Evolutionary conservation across 2,888 invertebrate species (phyloP).

Genomic region (Eupeodes luniger): DNA sequence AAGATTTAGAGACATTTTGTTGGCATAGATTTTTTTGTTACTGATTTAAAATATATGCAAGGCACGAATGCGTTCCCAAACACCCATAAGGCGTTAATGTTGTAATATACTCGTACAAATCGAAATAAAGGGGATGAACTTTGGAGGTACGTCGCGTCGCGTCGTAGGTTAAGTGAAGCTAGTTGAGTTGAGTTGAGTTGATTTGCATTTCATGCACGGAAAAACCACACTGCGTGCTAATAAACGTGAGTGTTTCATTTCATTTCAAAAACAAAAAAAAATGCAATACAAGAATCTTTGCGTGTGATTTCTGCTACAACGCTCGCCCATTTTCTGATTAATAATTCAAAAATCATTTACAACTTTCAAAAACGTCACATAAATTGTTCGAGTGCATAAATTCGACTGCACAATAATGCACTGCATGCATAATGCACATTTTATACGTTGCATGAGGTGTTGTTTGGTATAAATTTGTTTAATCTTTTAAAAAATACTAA

Average conservation of each 20-base stretch:
- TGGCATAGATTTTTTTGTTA: conserved; percentile 5
- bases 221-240: conserved; percentile 59
- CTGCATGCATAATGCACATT: not conserved
- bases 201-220: conserved; percentile 55
- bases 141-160: not conserved
- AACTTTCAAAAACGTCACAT: conserved; percentile 60
- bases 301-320: conserved; percentile 62
- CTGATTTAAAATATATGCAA: conserved; percentile 30
- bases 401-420: not conserved
- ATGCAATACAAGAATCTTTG: conserved; percentile 61
- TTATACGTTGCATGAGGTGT: not conserved
- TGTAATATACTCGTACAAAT: not conserved
- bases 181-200: conserved; percentile 20
- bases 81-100: conserved; percentile 37
- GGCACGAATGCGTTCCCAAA: conserved; percentile 55
- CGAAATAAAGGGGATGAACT: not conserved
- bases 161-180: not conserved
- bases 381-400: conserved; percentile 19
- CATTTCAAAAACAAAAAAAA: conserved; percentile 13
- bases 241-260: conserved; percentile 49
- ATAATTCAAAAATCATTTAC: conserved; percentile 69
- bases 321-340: conserved; percentile 46
- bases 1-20: conserved; percentile 28
- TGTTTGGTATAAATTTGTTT: conserved; percentile 4
- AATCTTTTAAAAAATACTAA: conserved; percentile 3